phyloP scores from a whole-genome alignment of 2,888 invertebrate species.

The Tricholauxania praeusta region DNA sequence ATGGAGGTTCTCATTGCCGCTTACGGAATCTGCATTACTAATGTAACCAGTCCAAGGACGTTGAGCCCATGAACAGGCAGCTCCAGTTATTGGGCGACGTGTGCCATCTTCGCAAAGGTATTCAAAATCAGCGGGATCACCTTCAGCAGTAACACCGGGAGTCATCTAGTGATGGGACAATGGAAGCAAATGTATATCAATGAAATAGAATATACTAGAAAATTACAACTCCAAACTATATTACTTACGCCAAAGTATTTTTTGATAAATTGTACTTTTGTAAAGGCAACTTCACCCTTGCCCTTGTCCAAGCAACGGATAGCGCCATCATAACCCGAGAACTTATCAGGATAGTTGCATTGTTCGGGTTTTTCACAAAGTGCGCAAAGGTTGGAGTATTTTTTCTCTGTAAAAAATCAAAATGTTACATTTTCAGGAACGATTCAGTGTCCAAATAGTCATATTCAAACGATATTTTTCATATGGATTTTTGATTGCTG shows the following conservation, averaged over 20 bases:
- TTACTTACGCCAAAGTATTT: constrained; percentile 79
- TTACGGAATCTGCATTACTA: constrained; percentile 73
- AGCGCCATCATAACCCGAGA: constrained; percentile 89
- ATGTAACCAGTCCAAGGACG: constrained; percentile 87
- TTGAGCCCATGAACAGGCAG: constrained; percentile 84
- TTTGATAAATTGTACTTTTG: constrained; percentile 83
- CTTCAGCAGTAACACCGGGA: constrained; percentile 73
- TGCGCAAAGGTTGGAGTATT: constrained; percentile 82
- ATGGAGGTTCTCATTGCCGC: constrained; percentile 57
- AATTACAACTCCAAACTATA: background rate
- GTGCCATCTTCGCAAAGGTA: constrained; percentile 86
- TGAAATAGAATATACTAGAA: background rate
- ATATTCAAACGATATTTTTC: no score
- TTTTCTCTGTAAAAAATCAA: constrained; percentile 71
- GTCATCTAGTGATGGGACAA: constrained; percentile 69
- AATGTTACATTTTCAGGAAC: no score
- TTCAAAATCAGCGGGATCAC: constrained; percentile 77
- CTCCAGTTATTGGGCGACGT: constrained; percentile 75
- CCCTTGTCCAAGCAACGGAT: constrained; percentile 84
- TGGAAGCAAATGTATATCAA: background rate
- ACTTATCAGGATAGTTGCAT: constrained; percentile 86
- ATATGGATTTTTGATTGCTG: no score
- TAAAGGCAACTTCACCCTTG: constrained; percentile 88
- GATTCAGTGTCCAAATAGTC: no score
- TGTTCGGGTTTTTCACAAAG: constrained; percentile 81